Conservation (phyloP, 2,797 vertebrate genomes). For the Allobates femoralis region DNA sequence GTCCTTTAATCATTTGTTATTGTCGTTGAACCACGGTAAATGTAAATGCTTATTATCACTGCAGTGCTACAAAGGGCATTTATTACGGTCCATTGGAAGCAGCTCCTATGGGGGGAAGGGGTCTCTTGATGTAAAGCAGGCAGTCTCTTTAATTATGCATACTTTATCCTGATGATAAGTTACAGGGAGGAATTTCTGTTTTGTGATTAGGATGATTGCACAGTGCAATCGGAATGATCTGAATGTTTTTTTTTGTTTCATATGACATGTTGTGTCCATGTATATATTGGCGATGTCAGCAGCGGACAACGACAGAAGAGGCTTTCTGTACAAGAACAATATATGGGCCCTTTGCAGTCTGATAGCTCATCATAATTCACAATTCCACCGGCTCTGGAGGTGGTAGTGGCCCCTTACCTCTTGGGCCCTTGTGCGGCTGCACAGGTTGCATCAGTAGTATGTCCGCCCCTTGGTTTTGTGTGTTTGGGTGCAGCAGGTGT, state of each 20-base stretch:
- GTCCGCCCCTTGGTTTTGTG: not conserved
- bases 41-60: not conserved
- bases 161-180: not conserved
- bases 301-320: too few relatives aligned
- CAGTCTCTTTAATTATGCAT: not conserved
- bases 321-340: too few relatives aligned
- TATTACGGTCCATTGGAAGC: not conserved
- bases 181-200: not conserved
- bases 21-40: not conserved
- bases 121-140: not conserved
- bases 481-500: slow-evolving; percentile 30
- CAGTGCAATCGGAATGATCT: not conserved
- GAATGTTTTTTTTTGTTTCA: not conserved
- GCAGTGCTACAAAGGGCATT: not conserved
- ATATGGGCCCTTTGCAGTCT: too few relatives aligned
- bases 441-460: too few relatives aligned
- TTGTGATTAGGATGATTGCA: not conserved
- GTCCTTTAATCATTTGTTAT: not conserved
- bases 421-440: too few relatives aligned
- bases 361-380: too few relatives aligned
- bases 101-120: not conserved
- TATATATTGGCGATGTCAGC: not conserved
- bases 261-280: not conserved
- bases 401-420: too few relatives aligned
- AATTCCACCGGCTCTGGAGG: too few relatives aligned